Base-by-base conservation (phyloP, 64 coral and sea anemone genomes). In the Trachythela sp. region DNA sequence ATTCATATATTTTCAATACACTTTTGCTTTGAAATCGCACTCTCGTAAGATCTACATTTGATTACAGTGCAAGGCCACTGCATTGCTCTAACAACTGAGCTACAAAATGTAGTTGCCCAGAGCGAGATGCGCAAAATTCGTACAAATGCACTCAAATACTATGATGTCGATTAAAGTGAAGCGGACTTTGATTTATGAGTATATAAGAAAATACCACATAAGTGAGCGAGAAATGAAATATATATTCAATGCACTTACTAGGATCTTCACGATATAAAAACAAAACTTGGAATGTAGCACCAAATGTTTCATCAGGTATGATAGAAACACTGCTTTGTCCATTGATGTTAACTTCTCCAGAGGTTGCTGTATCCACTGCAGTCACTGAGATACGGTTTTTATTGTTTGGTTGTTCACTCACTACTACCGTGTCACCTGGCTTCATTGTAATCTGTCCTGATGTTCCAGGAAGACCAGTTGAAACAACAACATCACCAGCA, bases 231-330 rank as follows among this genome's bases (percentile, higher is more conserved):
- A n/a, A n/a, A n/a, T 29, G 75, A 37, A 80, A 14, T 37, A 37
- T 68, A 68, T 68, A 68, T n/a, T 4, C 30, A 6, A n/a, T n/a
- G 59, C 11, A 80, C 75, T 35, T 37, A 80, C 75, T 22, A 80
- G 37, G 33, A 9, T 20, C 30, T 17, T 30, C 8, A 15, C 37
- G 75, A 36, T 30, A 7, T 17, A 80, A 29, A 35, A 37, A 80
- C 30, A 80, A 80, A 35, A 80, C 75, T 37, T 80, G 31, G 33
- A 80, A 80, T 22, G 75, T 34, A 64, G 56, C 56, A 80, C 75
- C 75, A 36, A 80, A 80, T 4, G 10, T 18, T 2, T 80, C 33
- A 7, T 35, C 75, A 9, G 75, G 75, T 36, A 10, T 39, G 13
- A 80, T 37, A 22, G 33, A 17, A 80, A 80, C 20, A 17, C 75